Base-by-base conservation (phyloP, 2,888 invertebrate genomes). In the Aelia acuminata region DNA sequence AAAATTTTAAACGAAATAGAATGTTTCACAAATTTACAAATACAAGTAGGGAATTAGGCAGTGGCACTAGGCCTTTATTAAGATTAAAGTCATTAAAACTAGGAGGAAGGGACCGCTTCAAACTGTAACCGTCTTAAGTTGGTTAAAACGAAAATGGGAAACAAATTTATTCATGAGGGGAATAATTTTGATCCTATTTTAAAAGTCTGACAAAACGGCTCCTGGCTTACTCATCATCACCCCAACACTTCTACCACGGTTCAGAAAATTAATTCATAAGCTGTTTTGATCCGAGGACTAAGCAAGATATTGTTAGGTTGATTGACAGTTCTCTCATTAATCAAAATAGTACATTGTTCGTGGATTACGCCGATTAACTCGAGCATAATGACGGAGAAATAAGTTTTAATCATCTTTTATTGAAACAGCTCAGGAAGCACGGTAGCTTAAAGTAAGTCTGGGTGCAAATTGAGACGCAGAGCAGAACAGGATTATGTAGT, bases 111-210 rank as follows among this genome's bases (percentile, higher is more conserved):
- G 7, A 1, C 57, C 26, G 57, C 26, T 57, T 26, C 3, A 26
- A 26, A 57, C n/a, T 57, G 57, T 57, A 57, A 26, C 26, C 26
- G 57, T 13, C 13, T 0, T 4, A 57, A 57, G 26, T 57, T 26
- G 57, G 26, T 57, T 57, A 57, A 26, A 57, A 57, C 11, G 26
- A 57, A 57, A 57, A 57, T 57, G 57, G 26, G 57, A 57, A 57
- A 57, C 57, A 57, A 57, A 57, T 57, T 57, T 57, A 57, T 57
- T 57, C 57, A 57, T 57, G 57, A 57, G 57, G 11, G 15, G 26
- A 57, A 26, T 26, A 57, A 26, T 57, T 57, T 26, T 2, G 26
- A 26, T 26, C 57, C 26, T 13, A 26, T 57, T 57, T 57, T 7
- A 57, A 26, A 13, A 26, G 57, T 57, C 57, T 0, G 57, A 57